These are phyloP conservation scores for Carassius auratus DNA, from an alignment of 2,113 vertebrate genomes.

Conservation along the genomic window DNA sequence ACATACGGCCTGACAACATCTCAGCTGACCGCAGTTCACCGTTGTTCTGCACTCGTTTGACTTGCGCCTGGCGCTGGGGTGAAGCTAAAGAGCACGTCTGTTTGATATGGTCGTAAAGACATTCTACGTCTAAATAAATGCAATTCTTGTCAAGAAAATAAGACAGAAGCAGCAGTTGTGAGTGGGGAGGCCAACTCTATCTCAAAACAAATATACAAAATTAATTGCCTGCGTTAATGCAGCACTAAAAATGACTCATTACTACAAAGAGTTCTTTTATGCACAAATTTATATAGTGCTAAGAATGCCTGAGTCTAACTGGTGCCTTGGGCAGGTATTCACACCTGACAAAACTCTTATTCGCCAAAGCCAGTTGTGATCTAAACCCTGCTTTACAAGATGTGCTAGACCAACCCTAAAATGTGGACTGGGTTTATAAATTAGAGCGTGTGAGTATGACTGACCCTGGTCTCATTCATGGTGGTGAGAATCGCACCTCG, in stretches of 20 bases:
- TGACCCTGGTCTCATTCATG: constrained; percentile 87
- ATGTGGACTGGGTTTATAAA: neutral
- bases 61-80: too few relatives aligned
- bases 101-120: too few relatives aligned
- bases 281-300: neutral
- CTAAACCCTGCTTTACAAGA: neutral
- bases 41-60: too few relatives aligned
- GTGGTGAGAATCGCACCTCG: constrained; percentile 83
- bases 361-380: neutral
- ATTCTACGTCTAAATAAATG: too few relatives aligned
- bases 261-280: neutral
- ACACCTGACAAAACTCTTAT: neutral
- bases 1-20: too few relatives aligned
- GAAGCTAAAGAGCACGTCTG: too few relatives aligned
- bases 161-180: too few relatives aligned
- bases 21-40: too few relatives aligned
- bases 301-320: neutral
- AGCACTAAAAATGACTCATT: neutral
- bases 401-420: neutral
- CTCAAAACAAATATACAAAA: too few relatives aligned
- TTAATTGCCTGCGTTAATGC: too few relatives aligned
- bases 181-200: too few relatives aligned
- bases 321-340: neutral
- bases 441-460: constrained; percentile 41
- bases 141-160: too few relatives aligned